Conservation (phyloP, 2,113 vertebrate species). For the Acrocephalus kingi region DNA sequence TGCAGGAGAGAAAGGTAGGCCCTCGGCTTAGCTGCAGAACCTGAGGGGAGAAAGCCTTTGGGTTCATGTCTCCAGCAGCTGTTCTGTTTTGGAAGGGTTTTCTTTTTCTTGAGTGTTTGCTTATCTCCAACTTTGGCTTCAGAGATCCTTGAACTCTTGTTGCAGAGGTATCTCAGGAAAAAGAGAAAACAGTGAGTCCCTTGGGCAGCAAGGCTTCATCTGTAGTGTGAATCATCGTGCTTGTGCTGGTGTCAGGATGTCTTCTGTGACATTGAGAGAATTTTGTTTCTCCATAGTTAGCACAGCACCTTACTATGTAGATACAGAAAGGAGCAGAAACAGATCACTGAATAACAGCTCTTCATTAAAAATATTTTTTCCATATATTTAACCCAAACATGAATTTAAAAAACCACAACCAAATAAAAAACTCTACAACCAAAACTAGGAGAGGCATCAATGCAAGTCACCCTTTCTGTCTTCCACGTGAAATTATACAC, state of each 20-base stretch:
- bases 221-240: background rate
- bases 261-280: background rate
- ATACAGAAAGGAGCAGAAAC: background rate
- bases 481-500: background rate
- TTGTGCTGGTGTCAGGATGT: background rate
- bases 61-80: background rate
- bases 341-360: background rate
- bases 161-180: slow-evolving; percentile 3
- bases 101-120: background rate
- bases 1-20: background rate
- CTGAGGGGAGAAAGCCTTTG: background rate
- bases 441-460: background rate
- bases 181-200: background rate
- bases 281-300: background rate
- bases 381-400: background rate
- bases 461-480: background rate
- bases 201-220: background rate
- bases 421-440: background rate
- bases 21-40: background rate
- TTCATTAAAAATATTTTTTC: background rate
- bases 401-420: background rate
- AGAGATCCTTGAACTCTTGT: background rate
- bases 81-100: background rate
- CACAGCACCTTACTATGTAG: background rate
- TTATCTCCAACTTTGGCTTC: background rate